Evolutionary conservation across 2,113 vertebrate species (phyloP), one percentile per base, ranked within the genome.

Genomic region (Mobula hypostoma): DNA sequence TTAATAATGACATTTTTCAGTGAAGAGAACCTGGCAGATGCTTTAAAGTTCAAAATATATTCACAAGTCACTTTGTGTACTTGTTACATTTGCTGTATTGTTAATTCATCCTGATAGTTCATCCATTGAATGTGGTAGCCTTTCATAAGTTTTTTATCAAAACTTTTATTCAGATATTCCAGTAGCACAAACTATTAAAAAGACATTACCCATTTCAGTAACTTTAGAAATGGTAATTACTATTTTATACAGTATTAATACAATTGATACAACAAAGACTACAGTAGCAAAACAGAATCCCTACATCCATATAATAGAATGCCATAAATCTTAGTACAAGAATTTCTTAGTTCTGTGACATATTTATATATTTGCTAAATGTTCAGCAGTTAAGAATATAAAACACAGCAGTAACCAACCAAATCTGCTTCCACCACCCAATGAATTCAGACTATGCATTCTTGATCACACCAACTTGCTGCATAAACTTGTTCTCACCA

Each of bases 141-240:
- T 74, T 29, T 93, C 8, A 48, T 93, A 14, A 40, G 40, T 93
- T 93, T 93, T 93, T 24, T 76, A 93, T 74, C 74, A 93, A 93
- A 74, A 93, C 19, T 90, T 92, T 93, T 93, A 93, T 93, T 93
- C 56, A 9, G 36, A 93, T 93, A 74, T 93, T 74, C 70, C 32
- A 93, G 70, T 74, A 93, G 70, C 91, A 93, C 85, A 90, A 79
- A 88, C 91, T 93, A 93, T 76, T 74, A 93, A 93, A 93, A 93
- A 93, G 68, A 93, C 66, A 74, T 93, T 74, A 93, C 70, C 36
- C 70, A 74, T 56, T 93, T 93, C 91, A 74, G 40, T 56, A 93
- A 74, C 11, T 76, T 72, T 63, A 40, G 70, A 93, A 93, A 93
- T 70, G 74, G 36, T 76, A 27, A 48, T 93, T 36, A 74, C 7